Evolutionary conservation across 1,140 invertebrate genomes (phyloP), one percentile per base, ranked within the genome.

Genomic region (Medauroidea extradentata): DNA sequence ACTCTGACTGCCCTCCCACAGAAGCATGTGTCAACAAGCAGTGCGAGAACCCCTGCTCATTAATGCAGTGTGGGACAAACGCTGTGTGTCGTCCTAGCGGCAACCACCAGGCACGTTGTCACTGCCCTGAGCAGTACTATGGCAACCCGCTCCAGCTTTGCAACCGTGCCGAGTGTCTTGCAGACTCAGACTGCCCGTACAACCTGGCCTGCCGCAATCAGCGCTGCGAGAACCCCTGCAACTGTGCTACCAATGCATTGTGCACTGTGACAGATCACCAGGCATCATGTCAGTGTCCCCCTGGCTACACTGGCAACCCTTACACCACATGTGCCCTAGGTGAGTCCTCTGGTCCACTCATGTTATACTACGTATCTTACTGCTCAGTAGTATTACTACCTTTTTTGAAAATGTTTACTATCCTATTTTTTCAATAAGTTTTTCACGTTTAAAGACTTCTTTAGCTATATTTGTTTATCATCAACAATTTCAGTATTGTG

Each of bases 21-120:
- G 83, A 93, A 73, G 89, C 91, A 23, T 96, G 93, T 67, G 81
- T 94, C 54, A 90, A 93, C 61, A 80, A 85, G 41, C 83, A 92
- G 67, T 96, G 93, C 70, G 75, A 88, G 19, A 85, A 94, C 71
- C 86, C 90, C 0, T 95, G 93, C 65, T 71, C 79, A 2, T 85
- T 86, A 58, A 87, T 88, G 2, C 87, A 88, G 39, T 95, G 93
- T 68, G 92, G 93, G n/a, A 58, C 78, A 0, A 89, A 91, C 60
- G 91, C 93, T 14, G 75, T 87, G 23, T 95, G 93, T 63, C 80
- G 83, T 44, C 80, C 86, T 0, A 83, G 89, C 55, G 80, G 75
- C 16, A 84, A 85, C 60, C 90, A 93, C 68, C 81, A 80, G 59
- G 87, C 89, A 1, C 79, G 86, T 21, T 96, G 93, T 64, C 86